Percentiles rank a stretch among this genome's conserved stretches.
Conservation (phyloP, 1,140 invertebrate species). For the Heliconius hermathena region DNA sequence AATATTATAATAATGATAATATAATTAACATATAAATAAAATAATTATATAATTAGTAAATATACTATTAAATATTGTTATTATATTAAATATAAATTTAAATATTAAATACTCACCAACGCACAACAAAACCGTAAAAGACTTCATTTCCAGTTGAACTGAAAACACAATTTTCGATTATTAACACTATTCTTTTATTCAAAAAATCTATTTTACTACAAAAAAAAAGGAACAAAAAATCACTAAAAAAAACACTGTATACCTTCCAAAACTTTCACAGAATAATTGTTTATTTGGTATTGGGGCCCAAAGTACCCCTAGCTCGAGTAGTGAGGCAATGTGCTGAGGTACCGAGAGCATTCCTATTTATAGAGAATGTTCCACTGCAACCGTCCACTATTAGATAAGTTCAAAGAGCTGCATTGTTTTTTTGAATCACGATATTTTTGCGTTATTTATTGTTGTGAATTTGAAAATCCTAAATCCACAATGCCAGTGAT, state of each 20-base stretch:
- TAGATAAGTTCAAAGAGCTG: conserved; percentile 58
- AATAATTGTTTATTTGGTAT: conserved; percentile 51
- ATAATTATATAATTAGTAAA: too few relatives aligned
- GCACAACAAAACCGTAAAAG: conserved; percentile 55
- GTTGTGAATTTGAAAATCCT: neutral
- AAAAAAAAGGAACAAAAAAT: conserved; percentile 39
- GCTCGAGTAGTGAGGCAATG: conserved; percentile 67
- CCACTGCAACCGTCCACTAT: conserved; percentile 39
- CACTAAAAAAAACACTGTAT: conserved; percentile 46
- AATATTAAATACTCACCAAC: conserved; percentile 53
- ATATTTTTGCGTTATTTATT: conserved; percentile 30
- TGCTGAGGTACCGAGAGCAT: conserved; percentile 46
- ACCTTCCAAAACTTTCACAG: conserved; percentile 78
- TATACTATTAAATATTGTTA: too few relatives aligned
- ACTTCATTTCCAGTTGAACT: conserved; percentile 70
- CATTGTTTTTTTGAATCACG: conserved; percentile 43
- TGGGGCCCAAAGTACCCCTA: conserved; percentile 60
- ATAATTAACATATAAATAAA: too few relatives aligned
- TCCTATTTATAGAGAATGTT: conserved; percentile 71
- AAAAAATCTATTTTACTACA: conserved; percentile 13
- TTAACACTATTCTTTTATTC: conserved; percentile 30
- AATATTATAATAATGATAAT: too few relatives aligned
- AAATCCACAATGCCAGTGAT: neutral
- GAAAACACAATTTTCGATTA: conserved; percentile 56
- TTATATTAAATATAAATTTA: neutral